phyloP scores from a whole-genome alignment of 92 coral and sea anemone species.

The Siderastrea radians region DNA sequence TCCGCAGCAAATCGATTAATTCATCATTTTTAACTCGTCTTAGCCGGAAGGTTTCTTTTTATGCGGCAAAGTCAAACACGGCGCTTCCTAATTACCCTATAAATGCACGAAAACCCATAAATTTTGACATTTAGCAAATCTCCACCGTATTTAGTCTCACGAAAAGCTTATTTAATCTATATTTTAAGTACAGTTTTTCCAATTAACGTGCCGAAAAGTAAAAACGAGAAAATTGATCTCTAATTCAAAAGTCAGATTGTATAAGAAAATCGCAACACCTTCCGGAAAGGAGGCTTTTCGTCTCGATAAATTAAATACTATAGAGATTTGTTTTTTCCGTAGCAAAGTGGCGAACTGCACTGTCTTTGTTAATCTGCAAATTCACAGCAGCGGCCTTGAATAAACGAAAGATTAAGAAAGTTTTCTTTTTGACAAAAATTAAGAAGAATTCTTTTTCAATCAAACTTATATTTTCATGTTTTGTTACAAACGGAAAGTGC shows the following conservation, averaged over 20 bases:
- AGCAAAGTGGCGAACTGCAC: slow-evolving; percentile 12
- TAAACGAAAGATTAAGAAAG: slow-evolving; percentile 22
- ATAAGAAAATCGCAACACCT: slow-evolving; percentile 23
- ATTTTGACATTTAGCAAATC: neutral
- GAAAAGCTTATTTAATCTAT: slow-evolving; percentile 25
- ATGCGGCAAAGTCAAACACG: slow-evolving; percentile 36
- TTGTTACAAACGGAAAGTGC: neutral
- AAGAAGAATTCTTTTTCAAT: no score
- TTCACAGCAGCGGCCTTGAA: slow-evolving; percentile 34
- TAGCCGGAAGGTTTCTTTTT: slow-evolving; percentile 43
- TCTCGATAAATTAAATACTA: slow-evolving; percentile 32
- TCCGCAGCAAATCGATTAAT: slow-evolving; percentile 50
- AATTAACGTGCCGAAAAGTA: neutral
- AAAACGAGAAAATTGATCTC: neutral
- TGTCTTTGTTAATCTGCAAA: slow-evolving; percentile 2
- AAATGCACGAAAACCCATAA: neutral
- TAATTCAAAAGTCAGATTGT: slow-evolving; percentile 11
- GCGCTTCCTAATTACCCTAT: neutral
- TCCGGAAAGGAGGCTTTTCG: slow-evolving; percentile 19
- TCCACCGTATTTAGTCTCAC: neutral
- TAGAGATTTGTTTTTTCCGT: slow-evolving; percentile 29
- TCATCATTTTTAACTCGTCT: slow-evolving; percentile 33
- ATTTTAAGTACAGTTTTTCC: neutral
- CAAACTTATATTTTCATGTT: neutral
- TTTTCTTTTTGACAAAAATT: neutral